A percentile compares a stretch with the other conserved stretches of the same genome.
Evolutionary conservation across 2,797 vertebrate genomes (phyloP).

Genomic region (Epinephelus awoara): DNA sequence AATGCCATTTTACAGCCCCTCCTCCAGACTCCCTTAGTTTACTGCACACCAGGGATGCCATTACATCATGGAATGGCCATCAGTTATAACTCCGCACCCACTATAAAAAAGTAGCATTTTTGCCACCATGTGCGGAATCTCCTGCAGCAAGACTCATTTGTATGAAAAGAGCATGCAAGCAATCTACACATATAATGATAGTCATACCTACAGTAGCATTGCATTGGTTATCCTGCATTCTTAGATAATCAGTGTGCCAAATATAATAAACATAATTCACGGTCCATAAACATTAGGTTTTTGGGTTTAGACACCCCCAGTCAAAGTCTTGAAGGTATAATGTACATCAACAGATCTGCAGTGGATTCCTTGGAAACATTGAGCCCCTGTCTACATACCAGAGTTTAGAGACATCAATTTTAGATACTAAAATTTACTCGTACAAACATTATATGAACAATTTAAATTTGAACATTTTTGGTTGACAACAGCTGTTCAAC

Average conservation of each 20-base stretch:
- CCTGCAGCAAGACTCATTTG: not conserved
- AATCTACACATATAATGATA: not conserved
- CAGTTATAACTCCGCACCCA: not conserved
- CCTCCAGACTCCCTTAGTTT: not conserved
- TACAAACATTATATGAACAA: not conserved
- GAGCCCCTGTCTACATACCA: not conserved
- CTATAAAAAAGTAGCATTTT: not conserved
- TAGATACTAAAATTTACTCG: not conserved
- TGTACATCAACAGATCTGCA: not conserved
- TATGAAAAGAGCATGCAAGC: not conserved
- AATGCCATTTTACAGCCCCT: not conserved
- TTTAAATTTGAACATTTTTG: not conserved
- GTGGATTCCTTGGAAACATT: not conserved
- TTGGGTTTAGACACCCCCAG: too few species aligned
- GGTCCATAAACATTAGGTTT: too few species aligned
- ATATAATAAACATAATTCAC: too few species aligned
- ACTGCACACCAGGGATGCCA: constrained; percentile 4
- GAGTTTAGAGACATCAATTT: not conserved
- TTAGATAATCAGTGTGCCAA: too few species aligned
- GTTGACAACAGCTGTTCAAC: not conserved
- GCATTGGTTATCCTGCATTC: not conserved
- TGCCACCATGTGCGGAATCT: not conserved
- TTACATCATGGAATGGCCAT: not conserved
- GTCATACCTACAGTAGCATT: not conserved
- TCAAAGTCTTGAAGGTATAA: not conserved